Evolutionary conservation across 2,888 invertebrate genomes (phyloP).

Genomic region (Lithophane ornitopus): DNA sequence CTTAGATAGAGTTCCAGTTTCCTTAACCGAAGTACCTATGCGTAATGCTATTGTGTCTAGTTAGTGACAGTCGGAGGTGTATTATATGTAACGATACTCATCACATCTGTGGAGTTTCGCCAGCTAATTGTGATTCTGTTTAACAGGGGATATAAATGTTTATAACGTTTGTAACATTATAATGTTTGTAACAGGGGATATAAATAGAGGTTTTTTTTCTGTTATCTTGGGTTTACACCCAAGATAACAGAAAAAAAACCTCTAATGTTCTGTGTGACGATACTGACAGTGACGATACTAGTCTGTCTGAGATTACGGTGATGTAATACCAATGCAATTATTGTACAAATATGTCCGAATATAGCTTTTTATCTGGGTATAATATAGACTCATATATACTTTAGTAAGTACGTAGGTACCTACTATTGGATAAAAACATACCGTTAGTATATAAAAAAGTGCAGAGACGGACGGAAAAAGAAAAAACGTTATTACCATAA

Average conservation of each 20-base stretch:
- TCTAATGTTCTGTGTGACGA: not conserved
- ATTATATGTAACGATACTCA: no score
- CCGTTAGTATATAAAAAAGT: not conserved
- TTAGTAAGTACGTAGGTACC: not conserved
- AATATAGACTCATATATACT: not conserved
- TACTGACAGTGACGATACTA: no score
- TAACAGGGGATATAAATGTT: not conserved
- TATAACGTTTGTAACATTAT: no score
- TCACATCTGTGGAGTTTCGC: no score
- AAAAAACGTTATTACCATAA: conserved; percentile 23
- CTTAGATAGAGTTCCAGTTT: not conserved
- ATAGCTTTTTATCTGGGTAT: not conserved
- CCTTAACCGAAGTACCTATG: no score
- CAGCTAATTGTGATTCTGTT: not conserved
- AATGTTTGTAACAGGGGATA: no score
- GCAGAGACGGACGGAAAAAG: conserved; percentile 2
- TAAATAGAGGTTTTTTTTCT: no score
- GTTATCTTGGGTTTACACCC: no score
- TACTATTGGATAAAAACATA: not conserved
- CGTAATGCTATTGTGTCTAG: no score
- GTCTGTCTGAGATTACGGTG: not conserved
- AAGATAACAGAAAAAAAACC: not conserved
- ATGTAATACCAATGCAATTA: not conserved
- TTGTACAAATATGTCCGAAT: conserved; percentile 5
- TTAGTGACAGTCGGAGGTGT: no score